These are phyloP conservation scores for Labeo calbasu DNA, from an alignment of 2,797 vertebrate species.

Conservation along the genomic window DNA sequence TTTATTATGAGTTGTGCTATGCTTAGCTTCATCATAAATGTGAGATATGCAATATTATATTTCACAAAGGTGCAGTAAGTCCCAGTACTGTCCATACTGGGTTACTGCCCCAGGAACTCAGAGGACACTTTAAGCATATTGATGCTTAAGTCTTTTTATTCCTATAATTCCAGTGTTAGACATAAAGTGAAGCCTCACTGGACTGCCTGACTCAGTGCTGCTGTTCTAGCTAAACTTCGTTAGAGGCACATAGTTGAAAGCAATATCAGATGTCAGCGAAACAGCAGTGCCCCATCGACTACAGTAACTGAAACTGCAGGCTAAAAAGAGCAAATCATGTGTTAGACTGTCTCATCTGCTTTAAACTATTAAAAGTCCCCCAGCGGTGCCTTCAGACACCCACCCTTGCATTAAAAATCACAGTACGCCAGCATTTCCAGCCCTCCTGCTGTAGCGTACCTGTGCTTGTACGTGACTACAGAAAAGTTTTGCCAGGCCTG, in stretches of 20 bases:
- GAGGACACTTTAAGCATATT: constrained; percentile 22
- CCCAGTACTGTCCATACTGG: constrained; percentile 24
- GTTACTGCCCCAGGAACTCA: constrained; percentile 29
- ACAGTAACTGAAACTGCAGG: constrained; percentile 36
- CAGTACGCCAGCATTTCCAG: constrained; percentile 7
- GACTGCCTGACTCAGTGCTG: constrained; percentile 29
- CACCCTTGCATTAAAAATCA: constrained; percentile 1
- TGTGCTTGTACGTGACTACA: neutral
- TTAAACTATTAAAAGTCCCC: constrained; percentile 43
- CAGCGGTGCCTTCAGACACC: constrained; percentile 24
- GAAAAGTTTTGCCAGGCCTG: neutral
- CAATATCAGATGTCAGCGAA: constrained; percentile 54
- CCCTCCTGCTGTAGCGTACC: neutral
- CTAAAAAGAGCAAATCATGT: constrained; percentile 50
- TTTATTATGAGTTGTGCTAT: constrained; percentile 5
- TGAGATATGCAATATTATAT: neutral
- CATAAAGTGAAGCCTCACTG: constrained; percentile 41
- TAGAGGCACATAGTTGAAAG: constrained; percentile 45
- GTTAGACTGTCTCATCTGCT: constrained; percentile 52
- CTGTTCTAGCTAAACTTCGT: constrained; percentile 46
- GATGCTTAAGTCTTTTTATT: constrained; percentile 52
- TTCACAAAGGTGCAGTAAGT: constrained; percentile 14
- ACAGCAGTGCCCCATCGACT: constrained; percentile 34
- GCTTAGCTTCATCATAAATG: neutral
- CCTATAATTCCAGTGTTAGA: constrained; percentile 39